Evolutionary conservation across 2,888 invertebrate species (phyloP), one percentile per base, ranked within the genome.

Genomic region (Synergus itoensis): DNA sequence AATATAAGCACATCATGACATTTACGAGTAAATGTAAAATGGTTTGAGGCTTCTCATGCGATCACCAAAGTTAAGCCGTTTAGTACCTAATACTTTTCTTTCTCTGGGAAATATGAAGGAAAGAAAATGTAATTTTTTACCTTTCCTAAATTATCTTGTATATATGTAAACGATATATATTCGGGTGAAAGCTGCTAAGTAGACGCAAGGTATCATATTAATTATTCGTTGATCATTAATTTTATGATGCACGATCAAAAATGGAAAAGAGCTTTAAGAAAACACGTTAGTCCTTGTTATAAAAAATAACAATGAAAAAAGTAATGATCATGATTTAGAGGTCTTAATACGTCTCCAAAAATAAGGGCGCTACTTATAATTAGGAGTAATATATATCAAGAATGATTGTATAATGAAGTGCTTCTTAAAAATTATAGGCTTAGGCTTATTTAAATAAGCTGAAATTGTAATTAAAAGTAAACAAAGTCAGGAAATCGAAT

Each of bases 161-260:
- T 60, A 12, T 60, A 60, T 60, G 60, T 11, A 21, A 60, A 21
- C 21, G 21, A 18, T 4, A 1, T 4, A 1, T 36, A 73, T 73
- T 73, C 53, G 53, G 69, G 53, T 28, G 21, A 48, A 16, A 36
- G 53, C 36, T 48, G 21, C 48, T 48, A 48, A 48, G 69, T 48
- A 73, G 53, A 48, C 53, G 28, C 36, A 73, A 73, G 73, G 73
- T 73, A 73, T 73, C 36, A 16, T 16, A n/a, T n/a, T n/a, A n/a
- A n/a, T n/a, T 28, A 28, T 36, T 48, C 53, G 41, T 41, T 65
- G 65, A 65, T 41, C 69, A 73, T 73, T 73, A 53, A 73, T 73
- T 73, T 36, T 21, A 73, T 48, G 69, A 73, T n/a, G 69, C 69
- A 73, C 53, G 69, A 48, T 73, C 18, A 73, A 73, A 73, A 48